These are phyloP conservation scores for Hirundo rustica DNA, from an alignment of 2,797 vertebrate genomes.

Conservation along the genomic window DNA sequence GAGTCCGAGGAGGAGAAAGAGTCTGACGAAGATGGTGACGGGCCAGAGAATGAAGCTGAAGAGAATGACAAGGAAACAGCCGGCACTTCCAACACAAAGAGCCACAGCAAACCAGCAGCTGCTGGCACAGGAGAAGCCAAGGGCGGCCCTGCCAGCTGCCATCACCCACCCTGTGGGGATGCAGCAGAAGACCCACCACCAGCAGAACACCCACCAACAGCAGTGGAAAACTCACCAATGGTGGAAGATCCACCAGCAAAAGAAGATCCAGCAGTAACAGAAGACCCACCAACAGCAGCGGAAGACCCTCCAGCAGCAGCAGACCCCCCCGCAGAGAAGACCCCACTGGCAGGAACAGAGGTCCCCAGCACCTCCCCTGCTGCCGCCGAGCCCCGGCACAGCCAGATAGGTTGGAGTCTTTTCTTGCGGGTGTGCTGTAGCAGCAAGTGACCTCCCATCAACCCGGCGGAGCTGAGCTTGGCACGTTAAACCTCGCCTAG, in stretches of 20 bases:
- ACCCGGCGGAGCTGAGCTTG: constrained; percentile 8
- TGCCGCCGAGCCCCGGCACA: fast-evolving
- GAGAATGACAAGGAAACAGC: not conserved
- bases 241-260: not conserved
- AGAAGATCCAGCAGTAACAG: not conserved
- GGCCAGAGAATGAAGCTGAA: not conserved
- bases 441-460: not conserved
- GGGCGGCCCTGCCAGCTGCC: not conserved
- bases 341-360: not conserved
- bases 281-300: not conserved
- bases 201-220: not conserved
- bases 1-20: not conserved
- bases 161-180: not conserved
- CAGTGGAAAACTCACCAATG: not conserved
- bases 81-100: fast-evolving
- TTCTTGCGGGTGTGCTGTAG: constrained; percentile 42
- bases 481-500: constrained; percentile 30
- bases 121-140: not conserved
- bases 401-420: constrained; percentile 63
- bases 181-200: not conserved
- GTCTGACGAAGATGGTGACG: not conserved
- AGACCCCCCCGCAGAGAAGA: not conserved
- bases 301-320: not conserved
- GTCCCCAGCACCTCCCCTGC: not conserved
- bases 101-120: not conserved